Base-by-base conservation (phyloP, 1,140 invertebrate genomes). In the Riptortus pedestris region DNA sequence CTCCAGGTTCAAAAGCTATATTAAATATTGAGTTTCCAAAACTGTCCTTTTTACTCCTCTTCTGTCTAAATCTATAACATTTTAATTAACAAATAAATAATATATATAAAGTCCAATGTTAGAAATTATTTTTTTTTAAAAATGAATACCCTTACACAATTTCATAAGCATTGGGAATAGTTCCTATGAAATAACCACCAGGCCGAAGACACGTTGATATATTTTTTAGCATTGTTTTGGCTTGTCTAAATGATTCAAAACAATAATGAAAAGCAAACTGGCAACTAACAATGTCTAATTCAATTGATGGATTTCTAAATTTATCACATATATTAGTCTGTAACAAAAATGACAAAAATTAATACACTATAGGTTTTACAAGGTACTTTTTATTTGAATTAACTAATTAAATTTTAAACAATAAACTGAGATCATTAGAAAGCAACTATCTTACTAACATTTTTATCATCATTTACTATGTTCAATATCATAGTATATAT, bases 231-330 rank as follows among this genome's bases (percentile, higher is more conserved):
- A 98, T 96, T 71, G 84, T 84, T 72, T 94, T 84, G 0, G 93
- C 94, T 78, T 97, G 93, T n/a, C 77, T 72, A 62, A 93, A 75
- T 60, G 87, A 90, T 75, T 98, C 93, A 80, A 99, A 99, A 71
- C 88, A 88, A 70, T 98, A 99, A 75, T 93, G 91, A 70, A 99
- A 89, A 22, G 94, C 89, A 83, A 99, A 99, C 76, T 99, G 97
- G 74, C 93, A 96, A 70, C 91, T 96, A 0, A 93, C 89, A 3
- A 99, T 69, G 75, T 99, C 91, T 71, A 99, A 81, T 70, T 84
- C 79, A 16, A 87, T 75, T 11, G 74, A 68, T 2, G 74, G 73
- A 67, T 81, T 73, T 62, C 75, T 72, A 66, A 78, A 80, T 20
- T 79, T 77, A 60, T 81, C 82, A 60, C 85, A 80, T 1, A 96